Conservation (phyloP, 2,888 invertebrate genomes). For the Buathra laborator region DNA sequence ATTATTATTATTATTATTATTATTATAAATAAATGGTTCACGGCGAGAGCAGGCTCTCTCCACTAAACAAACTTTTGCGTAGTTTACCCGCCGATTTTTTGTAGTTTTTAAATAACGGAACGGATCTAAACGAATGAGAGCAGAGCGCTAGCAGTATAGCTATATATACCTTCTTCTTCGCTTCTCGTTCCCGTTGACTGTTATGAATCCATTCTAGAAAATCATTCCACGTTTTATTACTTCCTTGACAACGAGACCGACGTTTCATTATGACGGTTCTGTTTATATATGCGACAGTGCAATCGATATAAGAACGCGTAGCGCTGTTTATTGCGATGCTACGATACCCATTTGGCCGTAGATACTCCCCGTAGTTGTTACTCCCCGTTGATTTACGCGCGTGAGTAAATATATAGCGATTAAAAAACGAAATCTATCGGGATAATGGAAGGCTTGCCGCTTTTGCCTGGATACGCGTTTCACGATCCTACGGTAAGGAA, state of each 20-base stretch:
- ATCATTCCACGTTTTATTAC: constrained; percentile 1
- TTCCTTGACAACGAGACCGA: constrained; percentile 42
- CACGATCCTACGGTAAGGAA: constrained; percentile 87
- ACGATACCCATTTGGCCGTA: background rate
- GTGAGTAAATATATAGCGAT: background rate
- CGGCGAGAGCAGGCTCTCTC: constrained; percentile 67
- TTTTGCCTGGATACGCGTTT: constrained; percentile 90
- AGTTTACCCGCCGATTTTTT: constrained; percentile 47
- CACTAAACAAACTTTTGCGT: constrained; percentile 39
- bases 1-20: constrained; percentile 63
- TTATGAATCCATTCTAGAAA: background rate
- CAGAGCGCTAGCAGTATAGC: background rate
- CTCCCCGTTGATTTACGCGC: background rate
- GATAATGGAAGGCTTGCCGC: constrained; percentile 87
- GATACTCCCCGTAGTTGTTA: constrained; percentile 1
- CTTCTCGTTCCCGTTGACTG: background rate
- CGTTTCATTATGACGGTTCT: background rate
- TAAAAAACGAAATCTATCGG: background rate
- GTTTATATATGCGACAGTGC: constrained; percentile 22
- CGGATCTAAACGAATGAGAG: background rate
- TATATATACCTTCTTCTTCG: background rate
- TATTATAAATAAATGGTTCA: constrained; percentile 66
- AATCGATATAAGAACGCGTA: constrained; percentile 24
- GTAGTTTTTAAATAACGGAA: background rate
- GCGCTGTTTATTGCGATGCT: constrained; percentile 18